Percentiles rank a stretch among this genome's conserved stretches.
Conservation (phyloP, 2,888 invertebrate species). For the Eristalinus aeneus region DNA sequence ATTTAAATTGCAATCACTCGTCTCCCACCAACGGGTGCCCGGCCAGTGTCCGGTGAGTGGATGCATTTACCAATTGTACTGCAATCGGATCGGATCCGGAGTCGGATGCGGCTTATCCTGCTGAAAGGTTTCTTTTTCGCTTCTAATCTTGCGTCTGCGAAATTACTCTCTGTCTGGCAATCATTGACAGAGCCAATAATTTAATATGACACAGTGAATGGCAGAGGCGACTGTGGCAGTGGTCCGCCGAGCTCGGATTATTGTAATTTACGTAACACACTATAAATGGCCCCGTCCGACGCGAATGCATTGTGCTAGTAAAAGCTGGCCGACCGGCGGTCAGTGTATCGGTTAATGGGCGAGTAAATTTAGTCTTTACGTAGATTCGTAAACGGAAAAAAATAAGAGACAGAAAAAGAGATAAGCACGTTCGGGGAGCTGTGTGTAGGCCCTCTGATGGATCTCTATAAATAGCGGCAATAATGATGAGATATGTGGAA, state of each 20-base stretch:
- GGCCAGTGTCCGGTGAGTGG: conserved; percentile 4
- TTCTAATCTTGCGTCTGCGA: conserved; percentile 45
- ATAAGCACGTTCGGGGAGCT: conserved; percentile 5
- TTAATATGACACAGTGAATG: conserved; percentile 69
- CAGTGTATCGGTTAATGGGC: conserved; percentile 38
- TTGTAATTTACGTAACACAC: conserved; percentile 69
- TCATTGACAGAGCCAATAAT: conserved; percentile 68
- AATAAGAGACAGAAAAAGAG: conserved; percentile 5
- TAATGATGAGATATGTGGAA: conserved; percentile 40
- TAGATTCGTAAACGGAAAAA: conserved; percentile 8
- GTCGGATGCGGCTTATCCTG: neutral
- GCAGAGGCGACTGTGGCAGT: conserved; percentile 35
- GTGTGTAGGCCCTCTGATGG: conserved; percentile 13
- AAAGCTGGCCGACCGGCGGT: neutral
- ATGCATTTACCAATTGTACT: conserved; percentile 40
- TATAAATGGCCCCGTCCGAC: conserved; percentile 48
- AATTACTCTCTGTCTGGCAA: conserved; percentile 66
- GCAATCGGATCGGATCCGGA: conserved; percentile 54
- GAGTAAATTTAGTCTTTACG: conserved; percentile 49
- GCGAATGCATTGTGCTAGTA: conserved; percentile 33
- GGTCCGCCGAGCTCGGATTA: conserved; percentile 46
- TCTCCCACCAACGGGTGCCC: neutral
- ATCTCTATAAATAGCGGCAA: conserved; percentile 56
- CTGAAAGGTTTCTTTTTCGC: conserved; percentile 17
- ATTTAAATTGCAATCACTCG: neutral